A percentile compares a stretch with the other conserved stretches of the same genome.
Evolutionary conservation across 2,797 vertebrate species (phyloP).

Genomic region (Sebastes hubbsi): DNA sequence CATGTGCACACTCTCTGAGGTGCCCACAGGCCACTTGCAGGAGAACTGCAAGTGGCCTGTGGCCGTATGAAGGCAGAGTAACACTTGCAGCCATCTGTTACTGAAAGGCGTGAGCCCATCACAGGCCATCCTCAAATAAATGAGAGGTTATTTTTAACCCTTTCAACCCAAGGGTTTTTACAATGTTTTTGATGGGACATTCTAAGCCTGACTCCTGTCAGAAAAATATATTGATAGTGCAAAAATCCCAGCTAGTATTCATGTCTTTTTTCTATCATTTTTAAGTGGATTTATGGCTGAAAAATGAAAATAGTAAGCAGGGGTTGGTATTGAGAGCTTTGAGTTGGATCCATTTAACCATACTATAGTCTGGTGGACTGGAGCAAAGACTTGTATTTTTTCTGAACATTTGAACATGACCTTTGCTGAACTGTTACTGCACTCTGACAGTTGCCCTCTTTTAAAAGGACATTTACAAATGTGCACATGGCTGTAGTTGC

Average conservation of each 20-base stretch:
- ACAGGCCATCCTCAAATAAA: not conserved
- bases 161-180: not conserved
- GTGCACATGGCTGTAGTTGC: not conserved
- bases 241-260: not conserved
- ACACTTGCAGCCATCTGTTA: constrained; percentile 17
- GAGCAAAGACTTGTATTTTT: not conserved
- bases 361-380: not conserved
- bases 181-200: not conserved
- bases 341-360: not conserved
- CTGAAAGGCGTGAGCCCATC: not conserved
- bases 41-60: not conserved
- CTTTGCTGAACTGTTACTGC: not conserved
- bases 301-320: not conserved
- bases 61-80: constrained; percentile 9
- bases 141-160: not conserved
- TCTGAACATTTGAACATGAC: not conserved
- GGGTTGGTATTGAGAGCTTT: not conserved
- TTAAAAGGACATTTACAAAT: constrained; percentile 13
- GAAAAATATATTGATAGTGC: not conserved
- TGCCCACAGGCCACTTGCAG: not conserved
- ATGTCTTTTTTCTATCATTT: not conserved
- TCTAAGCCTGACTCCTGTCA: not conserved
- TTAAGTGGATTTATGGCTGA: not conserved
- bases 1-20: not conserved
- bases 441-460: not conserved